Evolutionary conservation across 2,113 vertebrate species (phyloP), one percentile per base, ranked within the genome.

Genomic region (Copsychus sechellarum): DNA sequence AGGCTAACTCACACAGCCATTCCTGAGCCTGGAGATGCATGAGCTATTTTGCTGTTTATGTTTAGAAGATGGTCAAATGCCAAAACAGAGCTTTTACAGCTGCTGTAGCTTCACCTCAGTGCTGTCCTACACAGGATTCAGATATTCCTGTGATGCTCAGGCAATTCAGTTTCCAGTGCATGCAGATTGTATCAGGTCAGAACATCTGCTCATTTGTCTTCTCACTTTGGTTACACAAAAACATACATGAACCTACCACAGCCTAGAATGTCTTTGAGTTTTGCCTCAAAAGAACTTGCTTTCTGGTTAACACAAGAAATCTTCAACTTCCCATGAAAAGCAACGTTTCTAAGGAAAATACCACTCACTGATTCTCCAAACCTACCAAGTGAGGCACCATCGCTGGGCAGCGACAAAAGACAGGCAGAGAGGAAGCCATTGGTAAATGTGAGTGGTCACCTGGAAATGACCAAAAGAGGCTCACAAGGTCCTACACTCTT

Each of bases 341-440:
- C 36, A 93, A 54, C 7, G 1, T 33, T 78, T 80, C 42, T 29
- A 66, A 26, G 33, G 40, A 20, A 86, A 90, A 36, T 8, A 26
- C 10, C 26, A 70, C 33, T 54, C 36, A 13, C 3, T 56, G 48
- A 22, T 38, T 57, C 48, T 60, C 19, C 23, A 64, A 79, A 47
- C 18, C 25, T 26, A 38, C 24, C 8, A 28, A 28, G 42, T 1
- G 14, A 8, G 14, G 12, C 29, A 88, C 3, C 24, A 28, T 22
- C 54, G 65, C 74, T 42, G 14, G 34, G 38, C 50, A 40, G 58
- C 1, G 19, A 51, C 23, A 48, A 22, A 67, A 64, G 34, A 28
- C 0, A 0, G 9, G 20, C 11, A 51, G 29, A 40, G 23, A 57
- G 23, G 26, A 70, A 57, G 33, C 7, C 8, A 33, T 2, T 51